Percentiles rank a stretch among this genome's conserved stretches.
Conservation (phyloP, 2,113 vertebrate species). For the Triplophysa dalaica region DNA sequence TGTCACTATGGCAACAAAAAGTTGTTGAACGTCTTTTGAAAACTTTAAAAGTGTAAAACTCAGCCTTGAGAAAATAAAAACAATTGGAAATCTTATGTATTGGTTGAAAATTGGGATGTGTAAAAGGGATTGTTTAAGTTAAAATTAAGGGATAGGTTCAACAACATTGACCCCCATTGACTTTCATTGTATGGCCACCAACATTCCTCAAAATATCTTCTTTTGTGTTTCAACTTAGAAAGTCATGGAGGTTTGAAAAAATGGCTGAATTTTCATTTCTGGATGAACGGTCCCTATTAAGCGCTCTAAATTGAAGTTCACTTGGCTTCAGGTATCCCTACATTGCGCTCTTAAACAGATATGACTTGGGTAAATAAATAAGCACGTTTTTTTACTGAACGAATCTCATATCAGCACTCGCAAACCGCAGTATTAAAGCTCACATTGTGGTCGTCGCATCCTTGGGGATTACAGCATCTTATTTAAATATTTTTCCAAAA, state of each 20-base stretch:
- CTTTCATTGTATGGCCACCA: too few relatives aligned
- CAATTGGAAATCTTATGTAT: background rate
- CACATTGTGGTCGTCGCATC: slow-evolving; percentile 64
- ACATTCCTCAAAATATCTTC: background rate
- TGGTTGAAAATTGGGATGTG: too few relatives aligned
- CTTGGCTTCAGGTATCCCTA: slow-evolving; percentile 6
- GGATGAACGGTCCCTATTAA: too few relatives aligned
- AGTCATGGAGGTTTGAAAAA: too few relatives aligned
- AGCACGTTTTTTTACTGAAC: slow-evolving; percentile 57
- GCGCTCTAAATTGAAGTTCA: background rate
- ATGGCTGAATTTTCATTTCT: too few relatives aligned
- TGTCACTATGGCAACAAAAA: slow-evolving; percentile 57
- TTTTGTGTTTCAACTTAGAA: background rate
- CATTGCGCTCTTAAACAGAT: background rate
- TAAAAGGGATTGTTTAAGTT: too few relatives aligned
- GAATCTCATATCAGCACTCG: slow-evolving; percentile 61
- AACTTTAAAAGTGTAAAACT: slow-evolving; percentile 28
- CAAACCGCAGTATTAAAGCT: slow-evolving; percentile 58
- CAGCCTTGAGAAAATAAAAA: background rate
- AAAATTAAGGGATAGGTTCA: too few relatives aligned
- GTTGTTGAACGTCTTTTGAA: slow-evolving; percentile 41
- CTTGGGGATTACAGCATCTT: slow-evolving; percentile 62
- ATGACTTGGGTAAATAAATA: slow-evolving; percentile 40
- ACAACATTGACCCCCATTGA: too few relatives aligned
- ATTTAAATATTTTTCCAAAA: slow-evolving; percentile 71